A percentile compares a stretch with the other conserved stretches of the same genome.
These are phyloP conservation scores for Silurus aristotelis DNA, from an alignment of 2,797 vertebrate genomes.

Conservation along the genomic window DNA sequence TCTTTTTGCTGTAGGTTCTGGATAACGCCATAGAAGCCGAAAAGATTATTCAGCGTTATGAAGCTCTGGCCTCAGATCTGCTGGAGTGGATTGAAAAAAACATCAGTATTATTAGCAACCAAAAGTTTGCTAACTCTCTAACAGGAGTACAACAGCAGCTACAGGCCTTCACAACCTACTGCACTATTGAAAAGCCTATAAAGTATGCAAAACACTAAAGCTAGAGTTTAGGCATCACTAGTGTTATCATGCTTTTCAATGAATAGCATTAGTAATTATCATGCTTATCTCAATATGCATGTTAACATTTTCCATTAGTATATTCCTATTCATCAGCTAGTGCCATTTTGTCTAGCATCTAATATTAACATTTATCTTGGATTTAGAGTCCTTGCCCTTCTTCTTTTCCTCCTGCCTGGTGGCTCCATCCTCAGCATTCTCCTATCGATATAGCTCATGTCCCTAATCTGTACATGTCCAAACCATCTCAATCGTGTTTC, in stretches of 20 bases:
- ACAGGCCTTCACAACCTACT: conserved; percentile 93
- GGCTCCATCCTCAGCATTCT: too few species aligned
- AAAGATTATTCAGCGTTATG: conserved; percentile 82
- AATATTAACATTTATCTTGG: background rate
- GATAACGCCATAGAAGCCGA: conserved; percentile 88
- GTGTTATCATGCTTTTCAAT: background rate
- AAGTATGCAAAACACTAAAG: conserved; percentile 75
- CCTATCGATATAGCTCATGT: too few species aligned
- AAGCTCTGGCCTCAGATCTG: conserved; percentile 84
- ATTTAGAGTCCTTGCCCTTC: background rate
- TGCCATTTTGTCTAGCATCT: background rate
- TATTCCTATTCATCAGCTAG: background rate
- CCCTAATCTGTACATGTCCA: too few species aligned
- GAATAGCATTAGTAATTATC: background rate
- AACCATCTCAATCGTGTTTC: too few species aligned
- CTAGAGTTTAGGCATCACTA: background rate
- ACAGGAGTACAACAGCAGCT: conserved; percentile 93
- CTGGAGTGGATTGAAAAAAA: conserved; percentile 92
- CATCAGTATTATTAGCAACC: conserved; percentile 86
- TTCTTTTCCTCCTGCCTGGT: too few species aligned
- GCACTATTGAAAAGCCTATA: conserved; percentile 92
- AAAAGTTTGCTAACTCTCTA: conserved; percentile 95
- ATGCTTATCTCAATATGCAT: background rate
- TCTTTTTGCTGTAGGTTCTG: conserved; percentile 76
- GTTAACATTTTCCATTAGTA: background rate